phyloP scores from a whole-genome alignment of 1,140 invertebrate species.

The Archegozetes longisetosus region DNA sequence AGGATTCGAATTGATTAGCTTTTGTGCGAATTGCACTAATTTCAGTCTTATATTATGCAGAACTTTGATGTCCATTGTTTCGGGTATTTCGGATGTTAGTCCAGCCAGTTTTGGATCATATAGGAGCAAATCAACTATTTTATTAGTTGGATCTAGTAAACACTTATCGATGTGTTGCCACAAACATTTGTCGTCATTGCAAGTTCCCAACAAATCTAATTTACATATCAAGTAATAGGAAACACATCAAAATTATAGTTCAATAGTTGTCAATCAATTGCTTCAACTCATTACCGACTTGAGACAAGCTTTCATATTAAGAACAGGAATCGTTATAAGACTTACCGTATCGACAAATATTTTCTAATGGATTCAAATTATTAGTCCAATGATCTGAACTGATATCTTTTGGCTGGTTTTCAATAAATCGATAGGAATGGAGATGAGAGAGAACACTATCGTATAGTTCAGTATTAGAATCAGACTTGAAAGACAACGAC shows the following conservation, averaged over 20 bases:
- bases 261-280: too few species aligned
- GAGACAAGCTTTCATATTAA: too few species aligned
- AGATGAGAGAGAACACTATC: constrained; percentile 13
- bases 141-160: constrained; percentile 1
- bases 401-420: not conserved
- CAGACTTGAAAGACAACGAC: not conserved
- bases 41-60: not conserved
- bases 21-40: not conserved
- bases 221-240: too few species aligned
- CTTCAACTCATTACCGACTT: too few species aligned
- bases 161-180: constrained; percentile 6
- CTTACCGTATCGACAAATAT: not conserved
- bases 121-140: constrained; percentile 1
- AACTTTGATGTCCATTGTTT: not conserved
- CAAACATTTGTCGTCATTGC: constrained; percentile 10
- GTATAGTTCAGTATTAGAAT: not conserved
- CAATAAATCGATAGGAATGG: constrained; percentile 12
- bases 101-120: constrained; percentile 4
- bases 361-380: not conserved
- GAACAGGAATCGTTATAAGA: too few species aligned
- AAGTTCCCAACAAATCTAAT: constrained; percentile 9
- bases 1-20: not conserved
- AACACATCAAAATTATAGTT: too few species aligned
- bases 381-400: constrained; percentile 7
- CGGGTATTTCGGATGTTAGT: not conserved